Base-by-base conservation (phyloP, 37 sponge, comb jelly and placozoan species). In the Oopsacas minuta region DNA sequence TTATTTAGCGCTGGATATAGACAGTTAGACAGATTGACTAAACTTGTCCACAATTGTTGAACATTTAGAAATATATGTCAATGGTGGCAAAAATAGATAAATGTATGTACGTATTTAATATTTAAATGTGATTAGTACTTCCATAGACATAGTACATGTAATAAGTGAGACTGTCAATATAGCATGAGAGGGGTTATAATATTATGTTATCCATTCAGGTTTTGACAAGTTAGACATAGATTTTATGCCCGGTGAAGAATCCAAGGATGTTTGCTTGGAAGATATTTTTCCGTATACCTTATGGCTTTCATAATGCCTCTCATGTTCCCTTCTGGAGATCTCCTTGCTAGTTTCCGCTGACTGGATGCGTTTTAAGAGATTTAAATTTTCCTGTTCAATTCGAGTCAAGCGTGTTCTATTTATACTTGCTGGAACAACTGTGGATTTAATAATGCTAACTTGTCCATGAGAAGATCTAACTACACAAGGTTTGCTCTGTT, bases 341-440 rank as follows among this genome's bases (percentile, higher is more conserved):
- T 25, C 75, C 22, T 61, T 61, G 75, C 28, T 61, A n/a, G 75
- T 25, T 12, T 61, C 28, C 5, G 75, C 75, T 20, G 75, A 61
- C 22, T 61, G 75, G 22, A 61, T 61, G 17, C 75, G 75, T 61
- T 61, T 61, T 34, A 61, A 61, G 30, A 61, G 75, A 61, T 61
- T 61, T n/a, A 61, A 12, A n/a, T 61, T 61, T n/a, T 61, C 75
- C 75, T n/a, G 75, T 61, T 61, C 75, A 61, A 61, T 10, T 34
- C 17, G 17, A 5, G 75, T 25, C 22, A 61, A 61, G 3, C 30
- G 22, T n/a, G 30, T 61, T 34, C 22, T 61, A 61, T 3, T 61
- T 61, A 61, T 61, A 61, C 75, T 12, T n/a, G n/a, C n/a, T 10
- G 5, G 20, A 10, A 34, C 75, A 3, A 3, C 75, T 12, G 75